Percentiles rank a stretch among this genome's conserved stretches.
Conservation (phyloP, 2,888 invertebrate species). For the Alcis repandata region DNA sequence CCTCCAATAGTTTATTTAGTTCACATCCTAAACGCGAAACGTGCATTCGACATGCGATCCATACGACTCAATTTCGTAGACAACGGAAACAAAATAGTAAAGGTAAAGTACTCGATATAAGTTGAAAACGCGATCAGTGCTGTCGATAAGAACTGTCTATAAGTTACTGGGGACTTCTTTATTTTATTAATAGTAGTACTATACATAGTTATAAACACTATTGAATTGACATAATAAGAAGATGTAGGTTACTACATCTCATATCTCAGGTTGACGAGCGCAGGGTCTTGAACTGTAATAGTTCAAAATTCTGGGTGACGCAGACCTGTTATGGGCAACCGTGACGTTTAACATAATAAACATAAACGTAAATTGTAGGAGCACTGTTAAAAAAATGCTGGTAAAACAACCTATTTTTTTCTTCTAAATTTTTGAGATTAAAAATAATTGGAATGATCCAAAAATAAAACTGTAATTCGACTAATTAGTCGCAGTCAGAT, state of each 20-base stretch:
- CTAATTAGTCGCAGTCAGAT: constrained; percentile 63
- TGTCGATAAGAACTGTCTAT: constrained; percentile 5
- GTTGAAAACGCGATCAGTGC: constrained; percentile 21
- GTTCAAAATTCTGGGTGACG: no score
- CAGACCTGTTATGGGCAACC: no score
- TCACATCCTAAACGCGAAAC: constrained; percentile 12
- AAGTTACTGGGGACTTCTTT: background rate
- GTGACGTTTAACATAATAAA: no score
- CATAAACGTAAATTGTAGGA: no score
- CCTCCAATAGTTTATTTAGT: constrained; percentile 17
- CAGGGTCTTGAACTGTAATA: no score
- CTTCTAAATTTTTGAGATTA: background rate
- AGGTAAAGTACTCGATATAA: constrained; percentile 3
- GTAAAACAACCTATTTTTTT: no score
- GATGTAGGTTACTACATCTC: no score
- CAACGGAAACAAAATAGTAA: constrained; percentile 13
- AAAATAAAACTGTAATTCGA: constrained; percentile 19
- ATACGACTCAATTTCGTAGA: constrained; percentile 28
- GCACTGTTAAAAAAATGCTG: no score
- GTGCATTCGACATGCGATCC: constrained; percentile 26
- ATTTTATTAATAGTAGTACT: background rate
- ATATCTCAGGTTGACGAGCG: no score
- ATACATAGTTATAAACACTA: no score
- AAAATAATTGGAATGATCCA: background rate
- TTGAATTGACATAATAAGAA: no score